phyloP scores from a whole-genome alignment of 2,888 invertebrate species.

The Abscondita cerata region DNA sequence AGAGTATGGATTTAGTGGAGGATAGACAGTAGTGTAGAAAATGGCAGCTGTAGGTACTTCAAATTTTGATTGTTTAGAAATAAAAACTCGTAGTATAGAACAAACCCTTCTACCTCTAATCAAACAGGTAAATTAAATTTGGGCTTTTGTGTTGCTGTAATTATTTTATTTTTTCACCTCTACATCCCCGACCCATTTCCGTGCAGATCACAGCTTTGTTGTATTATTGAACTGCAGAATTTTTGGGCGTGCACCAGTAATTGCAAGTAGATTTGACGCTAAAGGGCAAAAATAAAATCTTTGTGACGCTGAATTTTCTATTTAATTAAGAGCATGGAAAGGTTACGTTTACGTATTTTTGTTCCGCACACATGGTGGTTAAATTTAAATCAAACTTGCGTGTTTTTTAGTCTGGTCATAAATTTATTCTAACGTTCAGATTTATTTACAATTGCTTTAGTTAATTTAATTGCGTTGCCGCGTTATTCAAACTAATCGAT shows the following conservation, averaged over 20 bases:
- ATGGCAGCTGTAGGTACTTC: conserved; percentile 66
- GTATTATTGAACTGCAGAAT: neutral
- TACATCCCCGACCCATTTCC: too few relatives aligned
- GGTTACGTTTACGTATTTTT: conserved; percentile 23
- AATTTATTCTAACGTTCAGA: too few relatives aligned
- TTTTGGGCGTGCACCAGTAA: conserved; percentile 22
- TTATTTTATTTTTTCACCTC: neutral
- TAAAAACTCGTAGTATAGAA: conserved; percentile 93
- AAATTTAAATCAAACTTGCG: too few relatives aligned
- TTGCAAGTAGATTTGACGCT: too few relatives aligned
- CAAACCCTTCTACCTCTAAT: conserved; percentile 92
- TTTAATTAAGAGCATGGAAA: conserved; percentile 5
- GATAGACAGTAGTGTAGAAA: conserved; percentile 57
- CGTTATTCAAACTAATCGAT: too few relatives aligned
- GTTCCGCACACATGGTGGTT: conserved; percentile 15
- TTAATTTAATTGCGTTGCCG: too few relatives aligned
- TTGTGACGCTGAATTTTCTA: neutral
- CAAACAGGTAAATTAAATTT: conserved; percentile 77
- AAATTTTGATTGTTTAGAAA: conserved; percentile 73
- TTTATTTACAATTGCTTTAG: too few relatives aligned
- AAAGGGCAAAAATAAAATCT: neutral
- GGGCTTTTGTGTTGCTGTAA: conserved; percentile 8
- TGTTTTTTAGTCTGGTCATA: too few relatives aligned
- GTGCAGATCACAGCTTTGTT: neutral
- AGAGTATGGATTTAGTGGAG: conserved; percentile 21